phyloP scores from a whole-genome alignment of 2,113 vertebrate genomes.

The Ancistrus triradiatus region DNA sequence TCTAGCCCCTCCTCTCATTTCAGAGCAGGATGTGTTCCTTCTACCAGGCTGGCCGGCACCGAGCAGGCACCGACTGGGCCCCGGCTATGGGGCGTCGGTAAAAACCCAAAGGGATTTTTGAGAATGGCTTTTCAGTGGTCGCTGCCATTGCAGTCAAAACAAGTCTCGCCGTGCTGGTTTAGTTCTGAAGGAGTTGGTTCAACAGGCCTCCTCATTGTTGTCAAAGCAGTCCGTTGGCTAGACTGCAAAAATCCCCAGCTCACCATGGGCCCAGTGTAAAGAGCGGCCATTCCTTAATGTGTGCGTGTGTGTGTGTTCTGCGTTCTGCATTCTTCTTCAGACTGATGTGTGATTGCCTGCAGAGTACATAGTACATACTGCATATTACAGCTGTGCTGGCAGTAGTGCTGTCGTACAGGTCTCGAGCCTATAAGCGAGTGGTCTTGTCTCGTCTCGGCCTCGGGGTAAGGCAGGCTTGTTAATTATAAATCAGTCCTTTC shows the following conservation, averaged over 20 bases:
- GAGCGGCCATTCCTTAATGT: slow-evolving; percentile 37
- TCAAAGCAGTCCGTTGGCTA: slow-evolving; percentile 57
- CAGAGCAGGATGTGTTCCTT: neutral
- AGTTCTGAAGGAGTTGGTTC: slow-evolving; percentile 56
- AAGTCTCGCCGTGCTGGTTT: slow-evolving; percentile 47
- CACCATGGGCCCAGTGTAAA: slow-evolving; percentile 53
- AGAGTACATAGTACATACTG: slow-evolving; percentile 42
- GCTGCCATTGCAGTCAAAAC: slow-evolving; percentile 57
- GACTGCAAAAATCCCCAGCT: slow-evolving; percentile 60
- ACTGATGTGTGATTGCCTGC: slow-evolving; percentile 47
- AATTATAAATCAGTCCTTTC: too few species aligned
- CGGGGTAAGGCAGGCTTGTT: too few species aligned
- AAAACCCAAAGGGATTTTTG: neutral
- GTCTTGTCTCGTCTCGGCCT: too few species aligned
- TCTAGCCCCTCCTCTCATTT: neutral
- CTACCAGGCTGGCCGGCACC: neutral
- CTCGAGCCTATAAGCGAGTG: too few species aligned
- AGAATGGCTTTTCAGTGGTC: slow-evolving; percentile 66
- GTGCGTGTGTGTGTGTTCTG: slow-evolving; percentile 36
- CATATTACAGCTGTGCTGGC: slow-evolving; percentile 41
- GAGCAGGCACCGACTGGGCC: too few species aligned
- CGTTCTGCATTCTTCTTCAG: slow-evolving; percentile 41
- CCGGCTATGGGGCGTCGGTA: too few species aligned
- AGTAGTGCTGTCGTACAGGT: too few species aligned
- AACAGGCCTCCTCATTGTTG: slow-evolving; percentile 66